Evolutionary conservation across 2,797 vertebrate species (phyloP).

Genomic region (Xerus rutilus): DNA sequence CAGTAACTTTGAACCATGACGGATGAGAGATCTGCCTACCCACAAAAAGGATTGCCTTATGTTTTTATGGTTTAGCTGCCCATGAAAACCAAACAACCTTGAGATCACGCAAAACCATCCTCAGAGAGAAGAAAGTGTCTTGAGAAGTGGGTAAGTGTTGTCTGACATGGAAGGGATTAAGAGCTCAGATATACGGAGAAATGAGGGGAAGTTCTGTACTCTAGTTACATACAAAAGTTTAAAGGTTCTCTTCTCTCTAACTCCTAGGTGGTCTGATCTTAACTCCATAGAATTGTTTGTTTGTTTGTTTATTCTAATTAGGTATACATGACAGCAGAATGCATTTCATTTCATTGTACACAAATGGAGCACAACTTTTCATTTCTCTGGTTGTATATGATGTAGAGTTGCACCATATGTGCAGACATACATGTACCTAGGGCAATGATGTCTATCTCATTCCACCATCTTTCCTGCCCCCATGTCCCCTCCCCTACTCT

Average conservation of each 20-base stretch:
- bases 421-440: too few relatives aligned
- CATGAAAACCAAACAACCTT: conserved; percentile 8
- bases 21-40: not conserved
- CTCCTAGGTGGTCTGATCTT: not conserved
- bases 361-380: too few relatives aligned
- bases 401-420: too few relatives aligned
- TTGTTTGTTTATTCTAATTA: not conserved
- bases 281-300: not conserved
- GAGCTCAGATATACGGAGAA: not conserved
- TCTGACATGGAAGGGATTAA: not conserved
- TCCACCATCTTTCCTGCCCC: too few relatives aligned
- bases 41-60: not conserved
- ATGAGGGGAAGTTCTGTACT: not conserved
- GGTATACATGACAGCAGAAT: too few relatives aligned
- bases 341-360: too few relatives aligned
- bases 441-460: too few relatives aligned
- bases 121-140: not conserved
- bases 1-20: not conserved
- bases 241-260: conserved; percentile 22
- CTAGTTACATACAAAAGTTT: not conserved
- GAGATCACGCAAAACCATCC: not conserved
- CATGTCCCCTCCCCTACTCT: too few relatives aligned
- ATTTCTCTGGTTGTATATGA: too few relatives aligned
- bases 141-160: not conserved
- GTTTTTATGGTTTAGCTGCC: not conserved